Conservation (phyloP, 2,888 invertebrate genomes). For the Rapana venosa region DNA sequence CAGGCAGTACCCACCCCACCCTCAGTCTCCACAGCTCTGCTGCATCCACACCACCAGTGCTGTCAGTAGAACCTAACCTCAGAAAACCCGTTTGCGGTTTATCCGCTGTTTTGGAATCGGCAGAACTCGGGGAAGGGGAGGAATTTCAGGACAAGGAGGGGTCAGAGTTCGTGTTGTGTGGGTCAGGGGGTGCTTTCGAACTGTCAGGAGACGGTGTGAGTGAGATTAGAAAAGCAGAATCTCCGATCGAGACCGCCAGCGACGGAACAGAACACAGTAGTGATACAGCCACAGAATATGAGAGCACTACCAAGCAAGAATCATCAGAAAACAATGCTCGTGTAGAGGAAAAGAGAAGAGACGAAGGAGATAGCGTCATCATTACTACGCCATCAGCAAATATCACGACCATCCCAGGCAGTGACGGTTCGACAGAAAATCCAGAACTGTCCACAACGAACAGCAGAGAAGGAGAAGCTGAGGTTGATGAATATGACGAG, state of each 20-base stretch:
- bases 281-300: not conserved
- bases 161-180: not conserved
- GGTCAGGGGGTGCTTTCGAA: too few relatives aligned
- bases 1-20: not conserved
- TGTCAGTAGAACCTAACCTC: not conserved
- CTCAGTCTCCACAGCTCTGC: not conserved
- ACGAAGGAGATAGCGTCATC: not conserved
- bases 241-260: not conserved
- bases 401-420: not conserved
- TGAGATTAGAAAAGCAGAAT: not conserved
- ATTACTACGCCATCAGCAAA: not conserved
- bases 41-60: not conserved
- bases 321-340: not conserved
- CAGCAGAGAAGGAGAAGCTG: not conserved
- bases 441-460: not conserved
- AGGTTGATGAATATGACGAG: not conserved
- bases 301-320: not conserved
- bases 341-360: not conserved
- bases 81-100: not conserved
- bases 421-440: not conserved
- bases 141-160: not conserved
- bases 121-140: not conserved
- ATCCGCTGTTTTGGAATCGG: conserved; percentile 11
- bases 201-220: not conserved
- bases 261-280: not conserved